phyloP scores from a whole-genome alignment of 2,113 vertebrate species.

The Bubalus kerabau region DNA sequence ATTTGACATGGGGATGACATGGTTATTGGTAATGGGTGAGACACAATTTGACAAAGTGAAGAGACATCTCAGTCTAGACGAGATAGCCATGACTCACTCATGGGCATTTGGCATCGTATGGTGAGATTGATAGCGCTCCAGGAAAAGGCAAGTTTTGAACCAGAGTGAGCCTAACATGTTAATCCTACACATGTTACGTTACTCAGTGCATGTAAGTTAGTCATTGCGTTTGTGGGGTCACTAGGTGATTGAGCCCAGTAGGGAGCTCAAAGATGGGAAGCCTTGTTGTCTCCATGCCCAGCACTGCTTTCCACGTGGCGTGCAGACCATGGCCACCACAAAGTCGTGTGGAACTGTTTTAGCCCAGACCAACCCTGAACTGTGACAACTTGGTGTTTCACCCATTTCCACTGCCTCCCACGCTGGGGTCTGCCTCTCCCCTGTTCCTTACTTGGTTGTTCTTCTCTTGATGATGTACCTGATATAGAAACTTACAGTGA shows the following conservation, averaged over 20 bases:
- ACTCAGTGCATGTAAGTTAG: not conserved
- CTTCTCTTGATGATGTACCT: not conserved
- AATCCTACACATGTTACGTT: not conserved
- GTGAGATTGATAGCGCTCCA: not conserved
- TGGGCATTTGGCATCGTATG: not conserved
- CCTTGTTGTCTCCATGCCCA: not conserved
- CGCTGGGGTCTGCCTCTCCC: not conserved
- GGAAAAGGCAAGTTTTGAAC: slow-evolving; percentile 23
- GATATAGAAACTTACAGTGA: not conserved
- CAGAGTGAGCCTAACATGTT: not conserved
- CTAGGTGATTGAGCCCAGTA: not conserved
- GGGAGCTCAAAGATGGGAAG: not conserved
- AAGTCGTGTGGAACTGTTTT: not conserved
- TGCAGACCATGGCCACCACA: not conserved
- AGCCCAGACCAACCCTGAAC: not conserved
- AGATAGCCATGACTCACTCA: not conserved
- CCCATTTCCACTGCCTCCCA: not conserved
- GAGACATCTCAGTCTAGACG: slow-evolving; percentile 57
- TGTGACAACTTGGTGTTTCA: not conserved
- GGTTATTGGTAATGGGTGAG: not conserved
- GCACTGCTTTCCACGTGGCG: not conserved
- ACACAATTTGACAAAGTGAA: not conserved
- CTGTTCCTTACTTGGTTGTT: not conserved
- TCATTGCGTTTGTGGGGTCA: not conserved
- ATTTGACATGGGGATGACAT: not conserved